Percentiles rank a stretch among this genome's conserved stretches.
Conservation (phyloP, 1,140 invertebrate species). For the Cheumatopsyche charites region DNA sequence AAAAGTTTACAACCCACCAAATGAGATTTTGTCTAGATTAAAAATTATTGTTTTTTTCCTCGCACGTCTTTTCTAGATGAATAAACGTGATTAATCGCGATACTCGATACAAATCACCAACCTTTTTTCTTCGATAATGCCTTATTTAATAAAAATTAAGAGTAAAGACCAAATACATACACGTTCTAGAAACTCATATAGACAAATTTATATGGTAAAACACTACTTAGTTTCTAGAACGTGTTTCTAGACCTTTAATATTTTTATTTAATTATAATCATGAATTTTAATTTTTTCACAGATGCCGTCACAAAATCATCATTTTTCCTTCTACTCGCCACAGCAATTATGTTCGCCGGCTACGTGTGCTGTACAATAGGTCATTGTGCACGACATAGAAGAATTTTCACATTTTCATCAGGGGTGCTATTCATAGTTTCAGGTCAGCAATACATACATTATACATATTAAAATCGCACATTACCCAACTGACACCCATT, state of each 20-base stretch:
- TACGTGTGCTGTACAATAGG: constrained; percentile 70
- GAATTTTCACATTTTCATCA: constrained; percentile 72
- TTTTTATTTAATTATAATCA: neutral
- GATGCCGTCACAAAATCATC: constrained; percentile 75
- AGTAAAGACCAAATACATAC: too few relatives aligned
- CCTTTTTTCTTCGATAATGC: neutral
- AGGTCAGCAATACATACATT: constrained; percentile 59
- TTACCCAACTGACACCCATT: neutral
- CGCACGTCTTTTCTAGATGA: too few relatives aligned
- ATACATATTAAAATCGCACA: neutral
- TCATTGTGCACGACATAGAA: constrained; percentile 65
- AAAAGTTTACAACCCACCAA: constrained; percentile 19
- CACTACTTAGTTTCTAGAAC: too few relatives aligned
- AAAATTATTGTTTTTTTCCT: constrained; percentile 20
- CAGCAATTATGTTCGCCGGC: constrained; percentile 67
- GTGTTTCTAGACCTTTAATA: too few relatives aligned
- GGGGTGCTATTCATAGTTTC: constrained; percentile 76
- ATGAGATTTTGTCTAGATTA: constrained; percentile 23
- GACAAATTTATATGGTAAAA: too few relatives aligned
- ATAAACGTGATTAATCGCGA: neutral
- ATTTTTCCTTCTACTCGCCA: constrained; percentile 69
- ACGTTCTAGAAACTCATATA: too few relatives aligned
- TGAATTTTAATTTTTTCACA: constrained; percentile 56
- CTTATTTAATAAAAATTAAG: too few relatives aligned
- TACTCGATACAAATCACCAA: neutral